These are phyloP conservation scores for Tautogolabrus adspersus DNA, from an alignment of 2,113 vertebrate species.

Conservation along the genomic window DNA sequence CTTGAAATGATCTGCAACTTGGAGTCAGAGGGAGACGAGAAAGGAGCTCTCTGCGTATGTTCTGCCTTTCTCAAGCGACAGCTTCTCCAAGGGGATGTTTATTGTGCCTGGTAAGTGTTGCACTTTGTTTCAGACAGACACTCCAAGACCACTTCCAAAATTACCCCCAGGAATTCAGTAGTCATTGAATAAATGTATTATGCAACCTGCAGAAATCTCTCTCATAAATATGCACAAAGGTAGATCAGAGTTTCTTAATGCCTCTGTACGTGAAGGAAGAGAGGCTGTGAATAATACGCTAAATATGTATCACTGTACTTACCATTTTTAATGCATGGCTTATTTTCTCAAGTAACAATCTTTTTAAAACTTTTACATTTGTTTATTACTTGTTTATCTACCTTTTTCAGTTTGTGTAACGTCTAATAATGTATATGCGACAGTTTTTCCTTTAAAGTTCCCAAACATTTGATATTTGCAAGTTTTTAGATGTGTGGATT, in stretches of 20 bases:
- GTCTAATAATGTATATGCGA: too few species aligned
- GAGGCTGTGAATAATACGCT: too few species aligned
- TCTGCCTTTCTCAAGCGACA: slow-evolving; percentile 97
- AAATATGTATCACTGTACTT: too few species aligned
- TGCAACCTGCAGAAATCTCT: slow-evolving; percentile 1
- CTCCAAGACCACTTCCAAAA: background rate
- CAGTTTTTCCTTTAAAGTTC: too few species aligned
- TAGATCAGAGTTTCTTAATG: too few species aligned
- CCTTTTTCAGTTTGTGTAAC: too few species aligned
- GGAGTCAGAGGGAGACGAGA: slow-evolving; percentile 98
- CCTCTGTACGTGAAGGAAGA: too few species aligned
- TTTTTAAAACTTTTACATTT: too few species aligned
- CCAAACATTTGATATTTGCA: background rate
- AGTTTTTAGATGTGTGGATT: background rate
- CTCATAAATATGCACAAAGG: background rate
- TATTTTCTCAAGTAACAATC: too few species aligned
- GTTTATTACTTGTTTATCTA: too few species aligned
- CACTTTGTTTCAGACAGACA: slow-evolving; percentile 8
- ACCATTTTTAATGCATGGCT: too few species aligned
- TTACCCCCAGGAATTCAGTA: background rate
- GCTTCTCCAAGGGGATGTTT: slow-evolving; percentile 97
- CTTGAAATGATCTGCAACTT: slow-evolving; percentile 99
- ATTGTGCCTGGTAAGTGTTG: slow-evolving; percentile 95
- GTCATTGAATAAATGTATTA: background rate
- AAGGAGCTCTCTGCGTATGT: slow-evolving; percentile 94